Conservation (phyloP, 1,140 invertebrate species). For the Orius insidiosus region DNA sequence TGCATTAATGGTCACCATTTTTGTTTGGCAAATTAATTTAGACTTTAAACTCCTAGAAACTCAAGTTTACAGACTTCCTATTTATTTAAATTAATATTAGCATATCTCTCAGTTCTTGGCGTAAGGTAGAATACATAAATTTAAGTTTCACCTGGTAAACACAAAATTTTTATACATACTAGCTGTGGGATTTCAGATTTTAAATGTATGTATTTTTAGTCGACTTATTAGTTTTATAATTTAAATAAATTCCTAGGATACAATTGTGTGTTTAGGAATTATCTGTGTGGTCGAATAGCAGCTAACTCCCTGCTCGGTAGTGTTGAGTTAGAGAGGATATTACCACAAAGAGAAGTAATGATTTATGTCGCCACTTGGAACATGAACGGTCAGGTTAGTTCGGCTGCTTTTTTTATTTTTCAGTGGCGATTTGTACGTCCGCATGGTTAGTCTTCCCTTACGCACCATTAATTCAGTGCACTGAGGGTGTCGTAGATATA, state of each 20-base stretch:
- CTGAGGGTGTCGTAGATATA: constrained; percentile 1
- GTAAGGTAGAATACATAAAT: no score
- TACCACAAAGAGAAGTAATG: constrained; percentile 65
- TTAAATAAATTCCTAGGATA: not conserved
- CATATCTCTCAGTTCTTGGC: no score
- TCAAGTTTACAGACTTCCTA: no score
- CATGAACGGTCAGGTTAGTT: constrained; percentile 72
- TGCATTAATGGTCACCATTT: no score
- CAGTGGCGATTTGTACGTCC: not conserved
- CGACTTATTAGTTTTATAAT: not conserved
- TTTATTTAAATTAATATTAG: no score
- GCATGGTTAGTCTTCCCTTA: constrained; percentile 4
- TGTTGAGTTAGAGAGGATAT: constrained; percentile 64
- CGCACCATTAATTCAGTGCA: not conserved
- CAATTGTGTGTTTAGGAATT: constrained; percentile 37
- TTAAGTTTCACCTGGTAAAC: no score
- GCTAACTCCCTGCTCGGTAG: constrained; percentile 62
- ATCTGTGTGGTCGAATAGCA: constrained; percentile 56
- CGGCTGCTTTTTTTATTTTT: constrained; percentile 7
- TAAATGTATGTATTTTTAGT: constrained; percentile 3
- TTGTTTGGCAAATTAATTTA: no score
- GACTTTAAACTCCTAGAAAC: no score
- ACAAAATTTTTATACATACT: no score
- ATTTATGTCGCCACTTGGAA: constrained; percentile 93
- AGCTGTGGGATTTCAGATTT: not conserved